A percentile compares a stretch with the other conserved stretches of the same genome.
Conservation (phyloP, 2,797 vertebrate species). For the Synanceia verrucosa region DNA sequence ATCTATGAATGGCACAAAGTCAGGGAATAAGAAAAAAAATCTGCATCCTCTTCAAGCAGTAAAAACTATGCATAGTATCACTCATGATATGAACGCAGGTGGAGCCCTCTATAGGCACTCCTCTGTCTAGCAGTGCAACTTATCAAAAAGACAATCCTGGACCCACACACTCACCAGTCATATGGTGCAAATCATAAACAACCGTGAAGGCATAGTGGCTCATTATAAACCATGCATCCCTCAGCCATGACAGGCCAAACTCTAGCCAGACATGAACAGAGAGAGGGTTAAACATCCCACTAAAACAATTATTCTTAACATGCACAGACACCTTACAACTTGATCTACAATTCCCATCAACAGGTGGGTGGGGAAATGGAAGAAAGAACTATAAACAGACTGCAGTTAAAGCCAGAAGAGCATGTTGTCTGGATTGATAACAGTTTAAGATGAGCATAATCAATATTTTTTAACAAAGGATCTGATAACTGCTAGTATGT, state of each 20-base stretch:
- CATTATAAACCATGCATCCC: background rate
- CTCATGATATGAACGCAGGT: background rate
- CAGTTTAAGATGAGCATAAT: too few species aligned
- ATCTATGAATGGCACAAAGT: background rate
- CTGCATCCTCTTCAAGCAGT: background rate
- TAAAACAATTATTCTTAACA: background rate
- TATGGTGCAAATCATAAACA: conserved; percentile 5
- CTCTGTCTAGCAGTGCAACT: background rate
- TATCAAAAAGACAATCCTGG: background rate
- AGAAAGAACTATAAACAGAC: background rate
- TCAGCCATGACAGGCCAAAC: background rate
- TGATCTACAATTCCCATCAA: background rate
- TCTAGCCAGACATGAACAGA: background rate
- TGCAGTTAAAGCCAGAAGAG: background rate
- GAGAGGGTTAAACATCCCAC: background rate
- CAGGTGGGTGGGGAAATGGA: background rate
- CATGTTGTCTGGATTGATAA: background rate
- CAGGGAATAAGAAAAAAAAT: background rate
- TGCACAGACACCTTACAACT: background rate
- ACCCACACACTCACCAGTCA: background rate
- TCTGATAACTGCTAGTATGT: background rate
- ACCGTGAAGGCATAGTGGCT: background rate
- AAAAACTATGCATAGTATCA: background rate
- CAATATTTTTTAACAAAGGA: background rate
- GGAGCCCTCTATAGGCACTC: background rate